Base-by-base conservation (phyloP, 1,140 invertebrate genomes). In the Aphaenogaster floridana region DNA sequence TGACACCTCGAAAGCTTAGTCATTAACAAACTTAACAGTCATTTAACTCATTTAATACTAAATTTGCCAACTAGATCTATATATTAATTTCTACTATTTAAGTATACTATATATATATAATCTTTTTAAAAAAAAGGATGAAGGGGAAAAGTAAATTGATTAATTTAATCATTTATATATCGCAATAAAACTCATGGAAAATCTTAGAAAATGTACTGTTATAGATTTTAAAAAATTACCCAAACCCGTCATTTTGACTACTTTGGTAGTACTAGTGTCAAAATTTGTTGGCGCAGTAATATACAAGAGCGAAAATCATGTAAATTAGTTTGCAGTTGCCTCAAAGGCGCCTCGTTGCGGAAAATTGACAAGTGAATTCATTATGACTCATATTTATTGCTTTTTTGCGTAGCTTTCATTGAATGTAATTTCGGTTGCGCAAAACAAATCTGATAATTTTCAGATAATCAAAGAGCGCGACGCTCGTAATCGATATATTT, bases 1-100 rank as follows among this genome's bases (percentile, higher is more conserved):
- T 72, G 13, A 57, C 15, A 59, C 4, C 0, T 42, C 34, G 9
- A 36, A 48, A 66, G 17, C 17, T 50, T 52, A 64, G 17, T n/a
- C n/a, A 69, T 71, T 57, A 45, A 71, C 21, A 57, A 57, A 21
- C 5, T 81, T 57, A 57, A 69, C 9, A 42, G 7, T 9, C 34
- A 45, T 11, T 54, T 81, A 71, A 28, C 28, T 28, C 0, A 28
- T 28, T 28, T 28, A 28, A 28, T 28, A 28, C 28, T 28, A 28
- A 28, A 28, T 28, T 28, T 28, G 0, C 28, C 28, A 28, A 28
- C 0, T 28, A 28, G 28, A 28, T 28, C 28, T 28, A 28, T n/a
- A n/a, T n/a, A n/a, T 28, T 28, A 28, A 28, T 28, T 28, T 28
- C 28, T 28, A 28, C 28, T 28, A 28, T 28, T 28, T 28, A 28